Base-by-base conservation (phyloP, 64 coral and sea anemone genomes). In the Anthopleura sola region DNA sequence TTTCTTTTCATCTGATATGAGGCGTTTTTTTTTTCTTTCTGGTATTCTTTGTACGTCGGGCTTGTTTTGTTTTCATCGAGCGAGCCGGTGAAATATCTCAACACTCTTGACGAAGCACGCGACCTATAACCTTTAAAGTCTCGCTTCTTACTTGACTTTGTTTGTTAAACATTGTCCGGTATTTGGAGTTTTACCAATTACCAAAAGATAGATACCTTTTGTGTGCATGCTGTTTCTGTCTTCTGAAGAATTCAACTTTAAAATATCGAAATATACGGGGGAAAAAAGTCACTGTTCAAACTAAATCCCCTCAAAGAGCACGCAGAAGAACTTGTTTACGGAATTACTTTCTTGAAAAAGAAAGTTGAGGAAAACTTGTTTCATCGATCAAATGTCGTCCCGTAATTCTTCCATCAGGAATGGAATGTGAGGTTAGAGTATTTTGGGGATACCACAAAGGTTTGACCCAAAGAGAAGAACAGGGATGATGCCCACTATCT, bases 171-270 rank as follows among this genome's bases (percentile, higher is more conserved):
- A 71, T 71, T 32, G n/a, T 71, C 11, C 28, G 66, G 66, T 71
- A 71, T 71, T 71, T 71, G 66, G 66, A 71, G n/a, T 71, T 71
- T 32, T 71, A 71, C 66, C 66, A 71, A 71, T 34, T 34, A 34
- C 1, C 14, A 29, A 32, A 34, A 71, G 66, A 71, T 32, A 17
- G 66, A 34, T 34, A 34, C 11, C 28, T 71, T 26, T 24, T 21
- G 1, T 62, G 19, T 24, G 58, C 19, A 62, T 24, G 58, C 20
- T 24, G 20, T 2, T 3, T 21, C 55, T 58, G 20, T 62, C 58
- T 62, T n/a, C 24, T n/a, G 4, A 3, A 6, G 58, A 62, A 3
- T 62, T 26, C 20, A n/a, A 11, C 58, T 62, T 62, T 62, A 3
- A n/a, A 62, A 62, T 2, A 62, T 62, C 58, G 58, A 62, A 21